Evolutionary conservation across 2,797 vertebrate genomes (phyloP), one percentile per base, ranked within the genome.

Genomic region (Mycteria americana): DNA sequence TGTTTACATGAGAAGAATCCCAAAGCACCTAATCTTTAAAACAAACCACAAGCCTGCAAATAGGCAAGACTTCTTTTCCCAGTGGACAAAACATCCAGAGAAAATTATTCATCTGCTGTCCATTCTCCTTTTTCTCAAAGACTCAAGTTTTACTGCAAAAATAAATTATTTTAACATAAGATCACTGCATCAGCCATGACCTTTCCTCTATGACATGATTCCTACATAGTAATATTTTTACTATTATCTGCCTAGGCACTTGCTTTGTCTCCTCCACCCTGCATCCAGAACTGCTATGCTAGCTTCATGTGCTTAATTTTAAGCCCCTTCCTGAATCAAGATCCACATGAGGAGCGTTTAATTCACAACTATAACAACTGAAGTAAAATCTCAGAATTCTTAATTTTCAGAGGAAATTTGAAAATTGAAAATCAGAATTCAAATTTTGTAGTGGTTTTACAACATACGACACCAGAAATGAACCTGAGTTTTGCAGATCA

Each of bases 1-100:
- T 23, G 48, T 70, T 91, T 85, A 94, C 53, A 74, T n/a, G 23
- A 87, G 28, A 91, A 89, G 63, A 94, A 93, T 92, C 13, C 31
- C 48, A 89, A 69, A 89, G n/a, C 35, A 79, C 30, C 14, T 73
- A 56, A 93, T 69, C 46, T 82, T 56, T 73, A 75, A 87, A 94
- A 85, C 27, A 93, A 92, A 82, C 6, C 21, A n/a, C 16, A 65
- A 33, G 10, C 24, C 17, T 85, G 22, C 6, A 87, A 92, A 81
- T 2, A 50, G 24, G 21, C 15, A 64, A 45, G 56, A 70, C 24
- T 59, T 92, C n/a, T 35, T 84, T 74, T 22, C 57, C 68, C 13
- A 43, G 16, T 37, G 39, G 43, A 77, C 19, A 81, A 81, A 96
- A 81, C 8, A 81, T 28, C 13, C 85, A 62, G 41, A 69, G 19